phyloP scores from a whole-genome alignment of 2,113 vertebrate species.

The Chaenocephalus aceratus region DNA sequence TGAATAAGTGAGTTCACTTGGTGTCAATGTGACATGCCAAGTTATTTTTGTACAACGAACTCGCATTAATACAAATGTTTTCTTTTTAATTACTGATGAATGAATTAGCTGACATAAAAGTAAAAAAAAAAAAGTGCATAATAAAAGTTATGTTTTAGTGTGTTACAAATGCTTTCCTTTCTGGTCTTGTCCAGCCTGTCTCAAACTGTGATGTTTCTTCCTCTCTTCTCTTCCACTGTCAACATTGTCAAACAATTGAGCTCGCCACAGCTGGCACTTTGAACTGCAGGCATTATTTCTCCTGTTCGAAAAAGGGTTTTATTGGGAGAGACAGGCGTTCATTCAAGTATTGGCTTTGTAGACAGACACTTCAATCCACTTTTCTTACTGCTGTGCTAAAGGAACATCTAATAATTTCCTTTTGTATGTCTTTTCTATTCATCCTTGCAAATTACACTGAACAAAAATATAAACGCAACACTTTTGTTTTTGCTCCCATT shows the following conservation, averaged over 20 bases:
- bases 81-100: neutral
- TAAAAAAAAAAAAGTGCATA: too few relatives aligned
- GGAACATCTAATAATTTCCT: neutral
- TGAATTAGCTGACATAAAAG: neutral
- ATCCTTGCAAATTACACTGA: neutral
- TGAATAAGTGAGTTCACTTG: neutral
- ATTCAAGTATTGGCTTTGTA: conserved; percentile 26
- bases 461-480: too few relatives aligned
- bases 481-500: too few relatives aligned
- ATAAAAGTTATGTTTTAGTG: neutral
- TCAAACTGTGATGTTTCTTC: neutral
- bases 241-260: conserved; percentile 8
- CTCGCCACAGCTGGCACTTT: conserved; percentile 10
- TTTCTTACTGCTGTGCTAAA: neutral
- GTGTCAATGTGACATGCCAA: neutral
- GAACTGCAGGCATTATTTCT: conserved; percentile 21
- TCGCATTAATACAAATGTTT: neutral
- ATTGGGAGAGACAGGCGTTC: conserved; percentile 14
- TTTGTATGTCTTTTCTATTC: neutral
- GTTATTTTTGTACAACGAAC: neutral
- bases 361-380: conserved; percentile 20
- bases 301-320: conserved; percentile 18
- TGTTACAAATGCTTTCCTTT: too few relatives aligned
- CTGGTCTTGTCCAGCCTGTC: neutral
- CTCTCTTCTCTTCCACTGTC: conserved; percentile 2